These are phyloP conservation scores for Enteromius radiatus DNA, from an alignment of 2,797 vertebrate genomes.

Conservation along the genomic window DNA sequence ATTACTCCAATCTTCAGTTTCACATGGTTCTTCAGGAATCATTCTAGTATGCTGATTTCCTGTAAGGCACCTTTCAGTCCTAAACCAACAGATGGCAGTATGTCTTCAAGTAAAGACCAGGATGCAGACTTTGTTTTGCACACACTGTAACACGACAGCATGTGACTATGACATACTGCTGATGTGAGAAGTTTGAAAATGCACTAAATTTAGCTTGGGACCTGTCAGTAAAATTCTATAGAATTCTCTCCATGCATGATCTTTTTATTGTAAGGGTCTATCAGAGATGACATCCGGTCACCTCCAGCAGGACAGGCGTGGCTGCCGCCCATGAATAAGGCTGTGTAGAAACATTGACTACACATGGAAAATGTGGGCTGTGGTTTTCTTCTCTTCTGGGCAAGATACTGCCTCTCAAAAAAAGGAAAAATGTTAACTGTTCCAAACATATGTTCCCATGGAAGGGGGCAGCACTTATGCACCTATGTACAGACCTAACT, in stretches of 20 bases:
- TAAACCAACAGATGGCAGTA: slow-evolving; percentile 59
- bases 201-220: background rate
- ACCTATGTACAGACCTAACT: slow-evolving; percentile 23
- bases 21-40: background rate
- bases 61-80: background rate
- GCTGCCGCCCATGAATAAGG: slow-evolving; percentile 27
- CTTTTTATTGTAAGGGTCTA: background rate
- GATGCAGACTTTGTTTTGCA: background rate
- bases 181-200: slow-evolving; percentile 14
- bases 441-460: slow-evolving; percentile 64
- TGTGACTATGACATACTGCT: slow-evolving; percentile 1
- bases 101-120: slow-evolving; percentile 37
- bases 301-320: slow-evolving; percentile 13
- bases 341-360: slow-evolving; percentile 39
- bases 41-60: background rate
- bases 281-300: slow-evolving; percentile 33
- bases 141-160: background rate
- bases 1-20: background rate
- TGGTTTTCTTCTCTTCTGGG: slow-evolving; percentile 59
- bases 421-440: slow-evolving; percentile 67
- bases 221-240: background rate
- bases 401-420: slow-evolving; percentile 52
- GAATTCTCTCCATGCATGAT: background rate
- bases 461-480: slow-evolving; percentile 18
- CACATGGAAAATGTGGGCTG: slow-evolving; percentile 46